Evolutionary conservation across 2,113 vertebrate species (phyloP).

Genomic region (Hydrolagus affinis): DNA sequence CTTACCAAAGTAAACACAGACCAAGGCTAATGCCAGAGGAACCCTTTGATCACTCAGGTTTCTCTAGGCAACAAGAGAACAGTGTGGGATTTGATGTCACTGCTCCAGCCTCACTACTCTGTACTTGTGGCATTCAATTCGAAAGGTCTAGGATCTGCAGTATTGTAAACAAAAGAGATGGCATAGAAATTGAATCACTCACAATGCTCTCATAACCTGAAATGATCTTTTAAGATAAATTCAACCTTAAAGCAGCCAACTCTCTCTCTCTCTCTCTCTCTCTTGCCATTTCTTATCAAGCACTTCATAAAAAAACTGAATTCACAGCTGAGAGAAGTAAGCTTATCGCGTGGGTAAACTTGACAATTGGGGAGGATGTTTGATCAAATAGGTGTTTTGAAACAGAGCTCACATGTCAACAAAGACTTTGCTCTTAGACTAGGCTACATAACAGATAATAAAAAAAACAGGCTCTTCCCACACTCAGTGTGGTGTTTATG

Average conservation of each 20-base stretch:
- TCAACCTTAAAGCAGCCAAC: neutral
- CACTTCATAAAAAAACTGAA: neutral
- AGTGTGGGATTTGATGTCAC: neutral
- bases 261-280: neutral
- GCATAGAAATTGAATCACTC: neutral
- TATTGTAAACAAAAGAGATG: neutral
- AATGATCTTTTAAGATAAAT: neutral
- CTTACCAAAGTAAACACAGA: conserved; percentile 18
- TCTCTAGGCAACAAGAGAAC: conserved; percentile 12
- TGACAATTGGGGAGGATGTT: neutral
- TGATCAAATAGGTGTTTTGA: neutral
- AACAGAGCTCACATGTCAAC: conserved; percentile 1
- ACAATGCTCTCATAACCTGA: neutral
- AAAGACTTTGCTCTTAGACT: neutral
- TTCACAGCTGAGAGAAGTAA: neutral
- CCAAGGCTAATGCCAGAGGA: neutral
- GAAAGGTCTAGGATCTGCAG: neutral
- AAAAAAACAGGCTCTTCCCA: neutral
- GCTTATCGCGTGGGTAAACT: neutral
- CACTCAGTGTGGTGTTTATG: neutral
- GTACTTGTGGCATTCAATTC: conserved; percentile 8
- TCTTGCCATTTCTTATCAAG: neutral
- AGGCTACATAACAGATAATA: neutral
- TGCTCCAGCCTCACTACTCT: neutral
- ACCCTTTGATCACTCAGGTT: conserved; percentile 5